phyloP scores from a whole-genome alignment of 2,888 invertebrate genomes.

The Xanthostigma xanthostigma region DNA sequence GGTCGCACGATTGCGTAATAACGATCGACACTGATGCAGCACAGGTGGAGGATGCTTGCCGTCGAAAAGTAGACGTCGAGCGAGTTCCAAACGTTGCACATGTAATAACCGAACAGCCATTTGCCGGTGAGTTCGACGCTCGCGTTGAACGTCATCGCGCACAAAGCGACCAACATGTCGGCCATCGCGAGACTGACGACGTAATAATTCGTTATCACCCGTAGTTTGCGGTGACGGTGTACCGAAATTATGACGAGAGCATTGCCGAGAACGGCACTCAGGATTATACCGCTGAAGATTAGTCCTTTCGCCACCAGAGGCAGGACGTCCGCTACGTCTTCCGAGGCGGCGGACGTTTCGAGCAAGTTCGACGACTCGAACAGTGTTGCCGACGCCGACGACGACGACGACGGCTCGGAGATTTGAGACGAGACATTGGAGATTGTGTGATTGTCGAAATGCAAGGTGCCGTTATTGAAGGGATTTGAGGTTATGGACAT shows the following conservation, averaged over 20 bases:
- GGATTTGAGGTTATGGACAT: too few species aligned
- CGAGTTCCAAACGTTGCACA: conserved; percentile 92
- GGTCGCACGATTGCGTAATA: conserved; percentile 86
- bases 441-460: too few species aligned
- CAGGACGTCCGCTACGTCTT: conserved; percentile 27
- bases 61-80: conserved; percentile 88
- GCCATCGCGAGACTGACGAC: conserved; percentile 89
- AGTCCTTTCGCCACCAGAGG: conserved; percentile 56
- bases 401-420: too few species aligned
- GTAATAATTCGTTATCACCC: conserved; percentile 89
- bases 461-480: too few species aligned
- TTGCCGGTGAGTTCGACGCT: conserved; percentile 63
- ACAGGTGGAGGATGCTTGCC: conserved; percentile 82
- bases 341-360: too few species aligned
- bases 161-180: conserved; percentile 81
- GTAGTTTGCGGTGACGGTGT: conserved; percentile 60
- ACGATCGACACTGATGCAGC: conserved; percentile 87
- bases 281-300: conserved; percentile 73
- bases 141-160: conserved; percentile 87
- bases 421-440: too few species aligned
- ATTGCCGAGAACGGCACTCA: conserved; percentile 82
- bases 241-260: conserved; percentile 79
- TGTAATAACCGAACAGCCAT: conserved; percentile 79
- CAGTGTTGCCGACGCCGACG: too few species aligned
- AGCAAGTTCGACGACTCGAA: too few species aligned